These are phyloP conservation scores for Scarus forsteni DNA, from an alignment of 2,797 vertebrate species.

Conservation along the genomic window DNA sequence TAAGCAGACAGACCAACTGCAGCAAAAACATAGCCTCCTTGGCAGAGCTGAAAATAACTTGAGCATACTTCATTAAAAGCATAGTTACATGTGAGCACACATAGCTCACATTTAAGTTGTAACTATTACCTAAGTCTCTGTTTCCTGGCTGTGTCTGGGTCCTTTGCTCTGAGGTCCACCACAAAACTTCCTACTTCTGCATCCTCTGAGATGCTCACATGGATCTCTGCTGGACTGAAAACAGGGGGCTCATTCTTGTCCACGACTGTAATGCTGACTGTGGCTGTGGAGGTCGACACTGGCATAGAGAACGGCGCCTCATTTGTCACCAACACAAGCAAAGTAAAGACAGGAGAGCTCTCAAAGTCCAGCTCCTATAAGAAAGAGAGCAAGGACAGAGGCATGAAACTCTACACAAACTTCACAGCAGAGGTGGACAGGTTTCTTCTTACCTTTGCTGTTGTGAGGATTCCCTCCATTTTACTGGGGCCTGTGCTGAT, in stretches of 20 bases:
- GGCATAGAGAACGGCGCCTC: conserved; percentile 78
- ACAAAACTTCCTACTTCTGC: conserved; percentile 62
- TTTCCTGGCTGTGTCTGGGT: conserved; percentile 83
- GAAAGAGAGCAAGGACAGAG: background rate
- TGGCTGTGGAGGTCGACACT: conserved; percentile 83
- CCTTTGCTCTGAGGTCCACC: conserved; percentile 69
- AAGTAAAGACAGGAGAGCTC: conserved; percentile 62
- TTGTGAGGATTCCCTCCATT: conserved; percentile 88
- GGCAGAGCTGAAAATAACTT: too few relatives aligned
- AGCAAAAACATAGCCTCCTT: too few relatives aligned
- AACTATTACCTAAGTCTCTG: conserved; percentile 81
- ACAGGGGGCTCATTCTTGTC: conserved; percentile 88
- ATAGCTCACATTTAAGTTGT: background rate
- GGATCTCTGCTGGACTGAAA: conserved; percentile 75
- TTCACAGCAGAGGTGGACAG: background rate
- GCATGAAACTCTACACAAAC: background rate
- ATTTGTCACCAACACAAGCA: conserved; percentile 84
- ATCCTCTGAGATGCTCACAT: conserved; percentile 70
- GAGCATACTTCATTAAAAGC: too few relatives aligned
- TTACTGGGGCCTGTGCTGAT: conserved; percentile 76
- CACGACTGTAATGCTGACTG: conserved; percentile 76
- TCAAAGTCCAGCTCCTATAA: conserved; percentile 89
- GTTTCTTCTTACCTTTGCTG: conserved; percentile 79
- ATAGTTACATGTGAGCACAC: background rate
- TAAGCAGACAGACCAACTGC: too few relatives aligned